Conservation (phyloP, 2,888 invertebrate genomes). For the Drosophila tanythrix region DNA sequence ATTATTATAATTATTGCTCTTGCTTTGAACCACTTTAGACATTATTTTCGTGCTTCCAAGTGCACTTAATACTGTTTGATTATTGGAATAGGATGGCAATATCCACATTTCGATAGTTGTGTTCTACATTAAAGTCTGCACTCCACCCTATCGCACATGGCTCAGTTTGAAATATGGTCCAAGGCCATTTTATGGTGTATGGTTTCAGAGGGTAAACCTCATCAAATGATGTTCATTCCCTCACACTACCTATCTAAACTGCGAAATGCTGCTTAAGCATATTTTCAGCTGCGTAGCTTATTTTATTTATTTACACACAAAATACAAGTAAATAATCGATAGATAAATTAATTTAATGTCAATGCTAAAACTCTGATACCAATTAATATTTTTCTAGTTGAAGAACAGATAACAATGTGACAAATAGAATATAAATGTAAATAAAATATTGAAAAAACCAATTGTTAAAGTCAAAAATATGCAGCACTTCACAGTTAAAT, state of each 20-base stretch:
- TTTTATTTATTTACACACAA: background rate
- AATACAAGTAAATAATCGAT: background rate
- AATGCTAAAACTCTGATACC: background rate
- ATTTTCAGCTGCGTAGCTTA: background rate
- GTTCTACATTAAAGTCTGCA: background rate
- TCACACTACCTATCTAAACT: background rate
- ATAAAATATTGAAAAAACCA: background rate
- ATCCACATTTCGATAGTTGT: background rate
- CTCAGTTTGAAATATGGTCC: background rate
- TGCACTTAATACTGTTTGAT: background rate
- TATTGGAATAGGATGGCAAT: background rate
- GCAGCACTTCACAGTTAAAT: background rate
- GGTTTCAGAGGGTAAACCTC: background rate
- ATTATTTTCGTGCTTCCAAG: background rate
- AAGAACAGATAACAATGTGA: background rate
- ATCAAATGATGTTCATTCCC: background rate
- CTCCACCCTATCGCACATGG: background rate
- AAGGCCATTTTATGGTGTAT: too few relatives aligned
- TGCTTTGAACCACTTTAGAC: background rate
- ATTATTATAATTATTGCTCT: background rate
- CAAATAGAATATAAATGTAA: background rate
- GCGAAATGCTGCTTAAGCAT: background rate
- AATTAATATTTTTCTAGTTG: background rate
- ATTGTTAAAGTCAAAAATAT: background rate
- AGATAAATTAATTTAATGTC: background rate